Base-by-base conservation (phyloP, 92 coral and sea anemone species). In the Zoanthus sansibaricus region DNA sequence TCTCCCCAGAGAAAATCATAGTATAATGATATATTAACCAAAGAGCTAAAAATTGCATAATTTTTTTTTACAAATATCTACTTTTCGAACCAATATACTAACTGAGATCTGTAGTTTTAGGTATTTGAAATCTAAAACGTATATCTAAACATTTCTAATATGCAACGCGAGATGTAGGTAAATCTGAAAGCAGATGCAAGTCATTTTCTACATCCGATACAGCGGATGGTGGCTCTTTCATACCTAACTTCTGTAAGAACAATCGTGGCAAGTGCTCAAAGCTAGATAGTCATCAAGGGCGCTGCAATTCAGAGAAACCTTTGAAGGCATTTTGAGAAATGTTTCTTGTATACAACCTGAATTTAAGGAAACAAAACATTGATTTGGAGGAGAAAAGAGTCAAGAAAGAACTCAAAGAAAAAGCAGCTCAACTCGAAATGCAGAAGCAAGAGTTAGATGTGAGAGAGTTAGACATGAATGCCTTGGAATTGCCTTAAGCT, bases 221-320 rank as follows among this genome's bases (percentile, higher is more conserved):
- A 78, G 89, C 85, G 56, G 86, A 7, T 33, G n/a, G 75, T 33
- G 16, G 49, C 75, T 30, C 70, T 62, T n/a, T n/a, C n/a, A n/a
- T n/a, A n/a, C n/a, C n/a, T n/a, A n/a, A n/a, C n/a, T n/a, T n/a
- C 20, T 92, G 90, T 78, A 78, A 47, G 48, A 51, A 66, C 15
- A 82, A 72, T 51, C 84, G 90, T 55, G 62, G 62, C 68, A 74
- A 84, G 61, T 92, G 90, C 69, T 88, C 82, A 42, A 88, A 89
- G 88, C 68, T 42, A 31, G 79, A 80, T 18, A 88, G 94, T 6
- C 94, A 79, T 76, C 88, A 86, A 46, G 94, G 92, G 70, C 83
- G 87, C 18, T 90, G 95, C 86, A 92, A 92, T 70, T 47, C 90
- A 20, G 82, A 89, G 75, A 92, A 77, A 87, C 46, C 73, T 45